Evolutionary conservation across 2,113 vertebrate species (phyloP).

Genomic region (Fulica atra): DNA sequence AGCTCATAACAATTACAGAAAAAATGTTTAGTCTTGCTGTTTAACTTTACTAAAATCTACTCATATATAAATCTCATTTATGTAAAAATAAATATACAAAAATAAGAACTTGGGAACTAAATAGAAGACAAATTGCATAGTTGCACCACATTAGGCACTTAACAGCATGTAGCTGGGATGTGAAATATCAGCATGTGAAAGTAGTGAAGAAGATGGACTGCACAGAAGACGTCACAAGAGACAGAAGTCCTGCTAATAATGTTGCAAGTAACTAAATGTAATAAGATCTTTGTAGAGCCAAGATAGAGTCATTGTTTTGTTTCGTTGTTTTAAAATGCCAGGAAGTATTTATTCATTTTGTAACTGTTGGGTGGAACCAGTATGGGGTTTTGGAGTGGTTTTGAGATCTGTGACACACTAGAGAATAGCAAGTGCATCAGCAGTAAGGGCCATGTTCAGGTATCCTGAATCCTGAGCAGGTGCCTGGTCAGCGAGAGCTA

Average conservation of each 20-base stretch:
- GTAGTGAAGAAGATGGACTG: background rate
- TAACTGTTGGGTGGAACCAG: background rate
- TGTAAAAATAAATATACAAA: background rate
- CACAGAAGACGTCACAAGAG: background rate
- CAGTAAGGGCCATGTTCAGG: rapidly evolving
- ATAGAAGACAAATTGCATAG: background rate
- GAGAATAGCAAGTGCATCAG: background rate
- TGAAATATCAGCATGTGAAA: background rate
- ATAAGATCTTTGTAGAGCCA: background rate
- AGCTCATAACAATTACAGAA: background rate
- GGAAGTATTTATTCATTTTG: background rate
- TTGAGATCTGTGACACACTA: background rate
- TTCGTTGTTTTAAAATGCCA: background rate
- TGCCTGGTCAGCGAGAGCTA: background rate
- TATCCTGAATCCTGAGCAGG: background rate
- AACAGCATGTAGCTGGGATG: background rate
- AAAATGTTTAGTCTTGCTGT: background rate
- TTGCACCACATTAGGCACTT: background rate
- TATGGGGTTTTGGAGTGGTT: background rate
- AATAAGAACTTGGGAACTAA: background rate
- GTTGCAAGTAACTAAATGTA: background rate
- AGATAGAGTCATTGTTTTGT: background rate
- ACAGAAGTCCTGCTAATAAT: background rate
- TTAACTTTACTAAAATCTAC: background rate
- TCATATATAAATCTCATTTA: background rate